Base-by-base conservation (phyloP, 2,797 vertebrate species). In the Cyprinella venusta region DNA sequence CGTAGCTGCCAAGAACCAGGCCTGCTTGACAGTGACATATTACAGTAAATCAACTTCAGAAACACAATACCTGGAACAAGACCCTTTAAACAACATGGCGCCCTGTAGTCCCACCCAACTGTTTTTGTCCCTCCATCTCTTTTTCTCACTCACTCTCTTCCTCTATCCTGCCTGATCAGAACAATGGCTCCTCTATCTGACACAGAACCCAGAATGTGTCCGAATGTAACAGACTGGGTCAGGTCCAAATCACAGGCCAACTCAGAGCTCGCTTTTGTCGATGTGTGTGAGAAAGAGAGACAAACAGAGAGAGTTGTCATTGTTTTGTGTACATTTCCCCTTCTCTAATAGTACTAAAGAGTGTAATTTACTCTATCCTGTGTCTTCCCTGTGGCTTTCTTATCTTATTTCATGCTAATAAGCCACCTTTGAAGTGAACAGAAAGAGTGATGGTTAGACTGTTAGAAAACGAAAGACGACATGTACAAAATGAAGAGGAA, bases 181-280 rank as follows among this genome's bases (percentile, higher is more conserved):
- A 90, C 88, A 88, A 88, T 87, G 84, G 70, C 38, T 68, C 80
- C 82, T 85, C 81, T 88, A 84, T 87, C 76, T 82, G 79, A 82
- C 91, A 90, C 87, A 82, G 87, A 93, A 94, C 92, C 91, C 90
- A 91, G 93, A 93, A 94, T 94, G 93, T 93, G 91, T 93, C 91
- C 93, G 93, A 94, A 94, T 94, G 92, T 94, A 91, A 91, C 92
- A 69, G 87, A 86, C 89, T 54, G 91, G 90, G 88, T 86, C 86
- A 75, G 82, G 76, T 89, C 84, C 89, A 88, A 89, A 84, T 78
- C 85, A 72, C 87, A 85, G 76, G 80, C 91, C 85, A 83, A 78
- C 86, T 94, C 92, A 90, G 88, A 93, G 92, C 89, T 13, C 0
- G 90, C 91, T 93, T 94, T 92, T 94, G 89, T 89, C 64, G 9